Base-by-base conservation (phyloP, 2,888 invertebrate genomes). In the Cactoblastis cactorum region DNA sequence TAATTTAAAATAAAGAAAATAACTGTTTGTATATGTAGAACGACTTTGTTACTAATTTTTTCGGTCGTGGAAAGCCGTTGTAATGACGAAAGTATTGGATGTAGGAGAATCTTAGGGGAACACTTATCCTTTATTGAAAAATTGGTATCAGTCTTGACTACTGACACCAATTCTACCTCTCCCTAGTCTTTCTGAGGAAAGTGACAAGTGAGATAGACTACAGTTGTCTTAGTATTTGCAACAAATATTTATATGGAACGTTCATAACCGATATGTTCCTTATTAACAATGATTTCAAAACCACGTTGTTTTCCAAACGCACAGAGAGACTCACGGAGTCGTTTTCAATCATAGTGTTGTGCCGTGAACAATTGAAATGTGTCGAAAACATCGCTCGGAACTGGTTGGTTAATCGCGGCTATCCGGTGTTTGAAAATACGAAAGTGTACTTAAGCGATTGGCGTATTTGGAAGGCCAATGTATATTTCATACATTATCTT, bases 401-500 rank as follows among this genome's bases (percentile, higher is more conserved):
- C 65, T 49, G 56, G 48, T 53, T 74, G 56, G 46, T 53, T 74
- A 77, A 77, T 75, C 57, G 62, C 54, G 52, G 50, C 61, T 66
- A 65, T 77, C 78, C 77, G 72, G 67, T 67, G 61, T 71, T 71
- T 70, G 68, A 58, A 62, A 70, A 71, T 71, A 64, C 69, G 68
- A 68, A 69, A 63, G 62, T 41, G 39, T 33, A 49, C 14, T 47
- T 28, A 28, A 9, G 28, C 15, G 34, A 24, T 48, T 32, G 15
- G 22, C 41, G 14, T 32, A 33, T 19, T 32, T 19, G 19, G 49
- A 49, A 49, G 49, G 49, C 34, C 49, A 32, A 14, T 22, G 41
- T 41, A 49, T 39, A 41, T 49, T 49, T 49, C 34, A 49, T 41
- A 49, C 49, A 41, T 49, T 34, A 49, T 49, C 49, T 43, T 19